Percentiles rank a stretch among this genome's conserved stretches.
These are phyloP conservation scores for Cephalopholis sonnerati DNA, from an alignment of 2,113 vertebrate species.

Conservation along the genomic window DNA sequence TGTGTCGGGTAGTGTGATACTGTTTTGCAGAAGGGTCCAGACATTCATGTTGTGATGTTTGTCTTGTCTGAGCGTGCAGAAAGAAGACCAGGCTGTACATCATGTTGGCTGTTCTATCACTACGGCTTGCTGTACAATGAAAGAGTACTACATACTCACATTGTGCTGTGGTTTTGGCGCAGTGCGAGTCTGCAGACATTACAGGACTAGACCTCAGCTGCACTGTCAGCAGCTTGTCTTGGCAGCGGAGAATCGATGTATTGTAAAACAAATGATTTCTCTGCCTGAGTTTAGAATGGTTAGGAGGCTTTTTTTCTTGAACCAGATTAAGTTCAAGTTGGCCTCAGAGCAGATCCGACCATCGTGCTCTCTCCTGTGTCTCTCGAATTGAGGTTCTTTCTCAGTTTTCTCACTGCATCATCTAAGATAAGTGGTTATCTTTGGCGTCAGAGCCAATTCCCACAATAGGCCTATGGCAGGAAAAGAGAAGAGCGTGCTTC, in stretches of 20 bases:
- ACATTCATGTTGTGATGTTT: not conserved
- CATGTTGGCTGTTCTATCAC: not conserved
- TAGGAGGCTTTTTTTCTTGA: conserved; percentile 10
- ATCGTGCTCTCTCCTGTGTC: conserved; percentile 24
- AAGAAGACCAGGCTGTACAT: not conserved
- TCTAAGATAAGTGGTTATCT: conserved; percentile 35
- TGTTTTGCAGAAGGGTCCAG: not conserved
- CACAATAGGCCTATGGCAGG: not conserved
- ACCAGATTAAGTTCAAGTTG: conserved; percentile 25
- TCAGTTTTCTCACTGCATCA: conserved; percentile 16
- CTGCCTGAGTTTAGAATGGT: conserved; percentile 21
- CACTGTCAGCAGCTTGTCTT: conserved; percentile 67
- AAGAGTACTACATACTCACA: not conserved
- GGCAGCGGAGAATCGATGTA: conserved; percentile 34
- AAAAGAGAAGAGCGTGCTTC: not conserved
- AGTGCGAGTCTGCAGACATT: conserved; percentile 48
- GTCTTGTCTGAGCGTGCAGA: not conserved
- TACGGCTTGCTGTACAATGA: conserved; percentile 1
- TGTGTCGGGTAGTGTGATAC: not conserved
- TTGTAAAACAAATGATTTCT: conserved; percentile 48
- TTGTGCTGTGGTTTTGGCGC: conserved; percentile 45
- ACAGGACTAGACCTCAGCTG: conserved; percentile 56
- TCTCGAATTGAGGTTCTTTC: not conserved
- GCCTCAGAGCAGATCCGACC: conserved; percentile 16
- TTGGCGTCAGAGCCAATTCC: conserved; percentile 33